Conservation (phyloP, 2,888 invertebrate species). For the Rhopalosiphum nymphaeae region DNA sequence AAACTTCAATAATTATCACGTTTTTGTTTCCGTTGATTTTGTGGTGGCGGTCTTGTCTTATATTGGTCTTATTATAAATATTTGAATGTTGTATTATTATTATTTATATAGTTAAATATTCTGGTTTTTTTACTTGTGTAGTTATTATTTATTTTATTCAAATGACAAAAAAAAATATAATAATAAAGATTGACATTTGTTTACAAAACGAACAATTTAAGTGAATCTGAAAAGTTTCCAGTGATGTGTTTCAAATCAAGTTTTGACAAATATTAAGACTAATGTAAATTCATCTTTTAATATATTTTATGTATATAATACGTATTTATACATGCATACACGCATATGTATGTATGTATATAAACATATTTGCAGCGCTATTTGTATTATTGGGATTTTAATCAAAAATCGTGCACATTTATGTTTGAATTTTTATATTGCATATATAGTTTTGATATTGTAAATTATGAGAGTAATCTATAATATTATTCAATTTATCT, state of each 20-base stretch:
- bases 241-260: background rate
- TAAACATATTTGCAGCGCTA: background rate
- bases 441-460: background rate
- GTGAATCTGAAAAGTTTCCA: background rate
- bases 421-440: background rate
- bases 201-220: background rate
- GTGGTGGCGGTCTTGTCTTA: background rate
- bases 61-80: background rate
- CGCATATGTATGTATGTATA: background rate
- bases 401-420: background rate
- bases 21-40: background rate
- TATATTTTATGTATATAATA: background rate
- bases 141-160: background rate
- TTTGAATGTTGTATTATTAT: background rate
- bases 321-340: background rate
- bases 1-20: background rate
- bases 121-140: constrained; percentile 7
- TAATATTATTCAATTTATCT: background rate
- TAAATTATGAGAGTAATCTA: background rate
- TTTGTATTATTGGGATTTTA: background rate
- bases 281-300: background rate
- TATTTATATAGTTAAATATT: constrained; percentile 16
- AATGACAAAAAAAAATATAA: background rate
- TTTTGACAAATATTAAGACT: background rate
- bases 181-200: background rate